phyloP scores from a whole-genome alignment of 2,888 invertebrate species.

The Microplitis manilae region DNA sequence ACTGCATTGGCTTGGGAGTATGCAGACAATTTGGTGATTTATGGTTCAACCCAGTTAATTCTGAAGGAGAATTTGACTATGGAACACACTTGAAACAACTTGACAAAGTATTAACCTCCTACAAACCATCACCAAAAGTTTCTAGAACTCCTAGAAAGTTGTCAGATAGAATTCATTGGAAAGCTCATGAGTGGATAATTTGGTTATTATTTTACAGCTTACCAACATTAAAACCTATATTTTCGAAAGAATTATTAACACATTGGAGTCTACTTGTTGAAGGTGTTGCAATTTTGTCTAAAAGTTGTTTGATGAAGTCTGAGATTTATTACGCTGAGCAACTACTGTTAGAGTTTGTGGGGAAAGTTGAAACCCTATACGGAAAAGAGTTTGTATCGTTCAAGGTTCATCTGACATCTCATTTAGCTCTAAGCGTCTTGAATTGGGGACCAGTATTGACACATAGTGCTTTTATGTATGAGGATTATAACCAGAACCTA shows the following conservation, averaged over 20 bases:
- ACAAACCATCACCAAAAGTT: background rate
- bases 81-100: background rate
- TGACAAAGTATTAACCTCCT: background rate
- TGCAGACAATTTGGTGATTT: background rate
- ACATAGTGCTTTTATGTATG: conserved; percentile 45
- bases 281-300: conserved; percentile 40
- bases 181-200: conserved; percentile 1
- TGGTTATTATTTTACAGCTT: conserved; percentile 48
- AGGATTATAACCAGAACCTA: conserved; percentile 37
- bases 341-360: conserved; percentile 21
- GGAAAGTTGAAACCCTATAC: conserved; percentile 20
- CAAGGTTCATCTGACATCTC: conserved; percentile 43
- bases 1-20: background rate
- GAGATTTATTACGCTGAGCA: conserved; percentile 39
- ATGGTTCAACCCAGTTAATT: background rate
- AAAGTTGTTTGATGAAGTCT: conserved; percentile 37
- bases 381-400: conserved; percentile 35
- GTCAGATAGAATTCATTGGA: background rate
- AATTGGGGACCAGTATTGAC: conserved; percentile 44
- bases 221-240: conserved; percentile 32
- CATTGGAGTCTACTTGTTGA: conserved; percentile 49
- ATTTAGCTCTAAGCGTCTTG: conserved; percentile 40
- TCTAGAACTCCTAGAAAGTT: background rate
- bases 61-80: background rate
- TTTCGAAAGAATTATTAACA: conserved; percentile 35